Base-by-base conservation (phyloP, 2,113 vertebrate species). In the Jaculus jaculus region DNA sequence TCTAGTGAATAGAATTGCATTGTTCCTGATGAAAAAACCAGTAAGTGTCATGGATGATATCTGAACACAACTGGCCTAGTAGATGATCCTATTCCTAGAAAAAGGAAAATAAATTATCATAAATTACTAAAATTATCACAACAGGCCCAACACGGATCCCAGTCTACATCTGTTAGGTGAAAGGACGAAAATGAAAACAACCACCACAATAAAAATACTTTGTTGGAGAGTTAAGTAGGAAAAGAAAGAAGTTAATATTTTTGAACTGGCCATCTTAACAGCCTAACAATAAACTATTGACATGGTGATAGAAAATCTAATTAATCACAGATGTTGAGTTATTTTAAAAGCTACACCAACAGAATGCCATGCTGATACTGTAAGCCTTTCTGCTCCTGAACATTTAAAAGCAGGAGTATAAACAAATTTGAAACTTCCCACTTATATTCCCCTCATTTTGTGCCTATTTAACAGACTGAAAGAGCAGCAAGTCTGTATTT, bases 251-350 rank as follows among this genome's bases (percentile, higher is more conserved):
- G 86, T 78, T 51, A 65, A 65, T 95, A 34, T 73, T 95, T 77
- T 95, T 88, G 37, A 89, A 54, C 65, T 90, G 95, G 61, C 47
- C 74, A 30, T 92, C 93, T 96, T 95, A 95, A 94, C 92, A 90
- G 83, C 80, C 71, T 72, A 42, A 60, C 82, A 94, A 79, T 79
- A 95, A 93, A 81, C 92, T 74, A 85, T 96, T 71, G 23, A 94
- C 93, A 88, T 93, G 66, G 92, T 75, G 92, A 96, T 72, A 77
- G 79, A 24, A 96, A 78, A 63, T 83, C 30, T 92, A 94, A 97
- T 96, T 77, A 94, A 95, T 94, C 79, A 51, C 94, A 96, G 92
- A 96, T 96, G 88, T 96, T 94, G 82, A 95, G 17, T 93, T 95
- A 88, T n/a, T 92, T 92, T 92, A 42, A 93, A 93, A 96, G 82